phyloP scores from a whole-genome alignment of 2,888 invertebrate genomes.

The Bembecia ichneumoniformis region DNA sequence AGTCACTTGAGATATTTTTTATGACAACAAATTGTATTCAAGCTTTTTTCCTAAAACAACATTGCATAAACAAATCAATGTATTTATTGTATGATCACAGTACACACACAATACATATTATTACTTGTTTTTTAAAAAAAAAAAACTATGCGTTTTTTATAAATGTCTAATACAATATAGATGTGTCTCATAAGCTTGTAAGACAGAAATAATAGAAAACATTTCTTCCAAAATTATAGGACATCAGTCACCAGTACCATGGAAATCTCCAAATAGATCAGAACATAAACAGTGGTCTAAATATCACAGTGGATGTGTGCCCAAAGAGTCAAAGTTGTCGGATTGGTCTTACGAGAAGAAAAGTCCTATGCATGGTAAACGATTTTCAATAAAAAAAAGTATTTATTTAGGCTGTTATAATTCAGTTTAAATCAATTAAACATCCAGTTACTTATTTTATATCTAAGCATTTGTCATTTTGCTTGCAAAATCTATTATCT shows the following conservation, averaged over 20 bases:
- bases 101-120: too few species aligned
- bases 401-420: constrained; percentile 4
- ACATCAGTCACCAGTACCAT: not conserved
- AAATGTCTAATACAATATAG: too few species aligned
- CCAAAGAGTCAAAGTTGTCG: constrained; percentile 14
- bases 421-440: not conserved
- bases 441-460: too few species aligned
- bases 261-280: constrained; percentile 7
- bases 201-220: not conserved
- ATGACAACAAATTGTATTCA: too few species aligned
- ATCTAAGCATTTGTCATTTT: too few species aligned
- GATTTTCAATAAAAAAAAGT: not conserved
- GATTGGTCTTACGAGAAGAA: constrained; percentile 12
- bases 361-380: not conserved
- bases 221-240: not conserved
- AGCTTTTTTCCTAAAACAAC: too few species aligned
- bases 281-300: constrained; percentile 17
- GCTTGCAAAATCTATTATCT: too few species aligned
- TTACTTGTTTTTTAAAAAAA: not conserved
- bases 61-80: too few species aligned
- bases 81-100: too few species aligned
- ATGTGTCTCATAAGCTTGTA: not conserved
- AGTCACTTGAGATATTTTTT: too few species aligned
- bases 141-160: not conserved
- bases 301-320: constrained; percentile 24